A percentile compares a stretch with the other conserved stretches of the same genome.
Evolutionary conservation across 2,797 vertebrate genomes (phyloP).

Genomic region (Pristis pectinata): DNA sequence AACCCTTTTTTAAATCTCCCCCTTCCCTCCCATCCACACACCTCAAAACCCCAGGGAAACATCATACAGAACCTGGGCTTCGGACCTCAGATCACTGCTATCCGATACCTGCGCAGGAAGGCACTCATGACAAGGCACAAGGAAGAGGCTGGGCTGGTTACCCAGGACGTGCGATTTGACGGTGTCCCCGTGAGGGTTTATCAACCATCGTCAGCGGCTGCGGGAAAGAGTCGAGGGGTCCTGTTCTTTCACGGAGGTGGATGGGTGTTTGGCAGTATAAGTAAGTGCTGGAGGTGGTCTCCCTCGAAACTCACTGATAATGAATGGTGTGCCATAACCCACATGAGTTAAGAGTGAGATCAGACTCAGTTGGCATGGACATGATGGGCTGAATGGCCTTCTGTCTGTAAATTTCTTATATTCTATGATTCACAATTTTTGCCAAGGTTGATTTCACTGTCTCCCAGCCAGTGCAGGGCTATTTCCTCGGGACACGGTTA

Average conservation of each 20-base stretch:
- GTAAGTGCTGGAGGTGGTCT: slow-evolving; percentile 52
- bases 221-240: slow-evolving; percentile 58
- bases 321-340: too few species aligned
- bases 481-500: neutral
- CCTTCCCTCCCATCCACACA: slow-evolving; percentile 41
- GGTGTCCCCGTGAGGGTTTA: slow-evolving; percentile 70
- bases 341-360: too few species aligned
- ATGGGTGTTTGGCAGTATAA: slow-evolving; percentile 62
- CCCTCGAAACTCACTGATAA: neutral
- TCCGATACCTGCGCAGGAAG: slow-evolving; percentile 50
- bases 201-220: slow-evolving; percentile 55
- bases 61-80: slow-evolving; percentile 67
- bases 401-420: neutral
- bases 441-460: neutral
- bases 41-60: slow-evolving; percentile 56
- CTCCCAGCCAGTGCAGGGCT: neutral
- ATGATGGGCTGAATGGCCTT: neutral
- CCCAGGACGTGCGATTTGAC: slow-evolving; percentile 62
- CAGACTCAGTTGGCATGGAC: neutral
- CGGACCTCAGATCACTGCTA: slow-evolving; percentile 61
- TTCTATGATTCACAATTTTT: neutral
- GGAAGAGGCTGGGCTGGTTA: slow-evolving; percentile 52
- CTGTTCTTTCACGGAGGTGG: slow-evolving; percentile 76
- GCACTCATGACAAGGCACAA: slow-evolving; percentile 44
- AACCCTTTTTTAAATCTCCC: neutral